Conservation (phyloP, 2,113 vertebrate species). For the Scopus umbretta region DNA sequence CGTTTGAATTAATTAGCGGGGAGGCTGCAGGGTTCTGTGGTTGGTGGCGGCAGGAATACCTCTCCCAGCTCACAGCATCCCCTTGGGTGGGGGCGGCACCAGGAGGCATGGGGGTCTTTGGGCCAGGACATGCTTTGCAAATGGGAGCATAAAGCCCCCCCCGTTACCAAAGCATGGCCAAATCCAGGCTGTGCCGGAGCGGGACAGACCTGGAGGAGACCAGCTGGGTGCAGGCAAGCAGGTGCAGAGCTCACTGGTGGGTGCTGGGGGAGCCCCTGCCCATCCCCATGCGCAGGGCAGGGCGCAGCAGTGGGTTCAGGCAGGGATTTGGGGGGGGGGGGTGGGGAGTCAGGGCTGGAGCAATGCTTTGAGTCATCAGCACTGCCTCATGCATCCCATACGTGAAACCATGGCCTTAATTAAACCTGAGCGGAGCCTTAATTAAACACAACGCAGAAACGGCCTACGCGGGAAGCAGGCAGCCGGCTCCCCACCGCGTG, state of each 20-base stretch:
- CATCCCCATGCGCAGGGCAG: fast-evolving
- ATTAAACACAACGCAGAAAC: constrained; percentile 18
- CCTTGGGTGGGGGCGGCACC: fast-evolving
- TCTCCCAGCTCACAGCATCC: not conserved
- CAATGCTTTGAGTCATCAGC: not conserved
- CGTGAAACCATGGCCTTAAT: constrained; percentile 45
- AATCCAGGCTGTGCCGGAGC: fast-evolving
- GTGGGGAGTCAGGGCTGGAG: not conserved
- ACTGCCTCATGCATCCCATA: constrained; percentile 2
- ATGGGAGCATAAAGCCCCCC: not conserved
- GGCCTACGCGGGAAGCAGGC: not conserved
- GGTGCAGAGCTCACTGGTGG: not conserved
- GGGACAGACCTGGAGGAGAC: not conserved
- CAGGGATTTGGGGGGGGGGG: not conserved
- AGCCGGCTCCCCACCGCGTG: not conserved
- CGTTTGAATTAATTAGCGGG: not conserved
- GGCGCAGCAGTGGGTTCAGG: fast-evolving
- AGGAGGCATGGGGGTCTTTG: not conserved
- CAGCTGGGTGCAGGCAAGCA: not conserved
- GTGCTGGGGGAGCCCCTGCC: not conserved
- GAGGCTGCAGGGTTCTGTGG: not conserved
- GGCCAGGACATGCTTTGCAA: fast-evolving
- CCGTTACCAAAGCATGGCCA: not conserved
- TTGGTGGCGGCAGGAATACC: not conserved
- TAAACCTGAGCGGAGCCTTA: constrained; percentile 33